phyloP scores from a whole-genome alignment of 2,797 vertebrate species.

The Parotocinclus haroldoi region DNA sequence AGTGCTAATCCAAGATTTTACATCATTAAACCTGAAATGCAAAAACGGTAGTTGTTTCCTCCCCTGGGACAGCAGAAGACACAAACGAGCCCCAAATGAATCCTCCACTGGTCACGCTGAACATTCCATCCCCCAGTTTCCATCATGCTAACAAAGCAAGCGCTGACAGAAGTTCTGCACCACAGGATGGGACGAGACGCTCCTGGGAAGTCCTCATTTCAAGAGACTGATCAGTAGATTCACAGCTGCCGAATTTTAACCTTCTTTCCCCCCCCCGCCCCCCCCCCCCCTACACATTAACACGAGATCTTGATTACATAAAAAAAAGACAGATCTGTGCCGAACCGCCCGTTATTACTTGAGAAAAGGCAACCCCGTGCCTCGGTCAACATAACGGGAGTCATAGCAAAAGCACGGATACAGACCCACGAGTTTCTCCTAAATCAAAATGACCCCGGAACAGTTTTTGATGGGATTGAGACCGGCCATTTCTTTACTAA shows the following conservation, averaged over 20 bases:
- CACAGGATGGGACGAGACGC: slow-evolving; percentile 53
- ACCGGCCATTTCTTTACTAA: slow-evolving; percentile 66
- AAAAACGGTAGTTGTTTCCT: slow-evolving; percentile 31
- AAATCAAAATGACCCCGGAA: background rate
- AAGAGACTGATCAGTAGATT: slow-evolving; percentile 41
- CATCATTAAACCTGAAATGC: too few species aligned
- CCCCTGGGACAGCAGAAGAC: slow-evolving; percentile 54
- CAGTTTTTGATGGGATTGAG: slow-evolving; percentile 36
- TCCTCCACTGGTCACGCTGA: slow-evolving; percentile 61
- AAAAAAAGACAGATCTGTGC: background rate
- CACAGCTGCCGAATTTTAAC: too few species aligned
- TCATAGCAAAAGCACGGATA: background rate
- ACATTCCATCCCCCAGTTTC: slow-evolving; percentile 58
- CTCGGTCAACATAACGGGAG: background rate
- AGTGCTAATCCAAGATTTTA: too few species aligned
- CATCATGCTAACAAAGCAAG: slow-evolving; percentile 55
- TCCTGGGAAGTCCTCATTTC: slow-evolving; percentile 55
- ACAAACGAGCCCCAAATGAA: slow-evolving; percentile 60
- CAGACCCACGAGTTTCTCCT: background rate
- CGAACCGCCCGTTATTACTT: background rate
- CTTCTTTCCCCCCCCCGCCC: too few species aligned
- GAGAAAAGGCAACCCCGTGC: background rate
- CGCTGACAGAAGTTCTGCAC: slow-evolving; percentile 72
- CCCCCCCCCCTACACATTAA: too few species aligned
- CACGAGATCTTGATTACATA: too few species aligned